Evolutionary conservation across 1,140 invertebrate species (phyloP), one percentile per base, ranked within the genome.

Genomic region (Drosophila nasuta): DNA sequence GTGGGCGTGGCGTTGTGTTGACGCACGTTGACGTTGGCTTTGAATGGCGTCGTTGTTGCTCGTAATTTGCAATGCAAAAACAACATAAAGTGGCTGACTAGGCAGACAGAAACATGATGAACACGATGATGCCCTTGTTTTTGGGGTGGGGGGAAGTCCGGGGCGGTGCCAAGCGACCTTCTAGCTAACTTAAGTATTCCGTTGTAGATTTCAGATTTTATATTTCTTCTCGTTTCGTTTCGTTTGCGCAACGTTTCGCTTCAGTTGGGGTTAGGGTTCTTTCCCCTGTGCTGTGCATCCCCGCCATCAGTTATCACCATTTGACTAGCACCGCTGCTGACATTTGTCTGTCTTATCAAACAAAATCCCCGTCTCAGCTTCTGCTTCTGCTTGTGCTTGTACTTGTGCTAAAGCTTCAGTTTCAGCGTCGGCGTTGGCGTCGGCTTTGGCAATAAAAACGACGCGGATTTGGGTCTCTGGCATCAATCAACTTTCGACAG

Each of bases 1-100:
- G 63, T 57, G 77, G 81, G 68, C 62, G 63, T 73, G 77, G 64
- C 76, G 28, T 45, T 72, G 43, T 77, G 77, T 74, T 68, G 77
- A 87, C 75, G 82, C 82, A 73, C 79, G 69, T 79, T 82, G 69
- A 70, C 64, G 75, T 68, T 77, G 82, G 67, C 51, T 57, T 78
- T 69, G 67, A 82, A 76, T 66, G 58, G 58, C 72, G 46, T 62
- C 62, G 45, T 71, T 72, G 46, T 63, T 79, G 81, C 35, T 59
- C 46, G 54, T 69, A 88, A 82, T 87, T 87, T 88, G 83, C 83
- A 87, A 82, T 82, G 83, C 83, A 82, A 86, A 87, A 87, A 57
- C 76, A 81, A 69, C 64, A 57, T 52, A 56, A 70, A 77, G 68
- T 65, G 72, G 54, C 67, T 51, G 57, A 68, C 38, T 58, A 56